Conservation (phyloP, 2,113 vertebrate genomes). For the Diadophis punctatus region DNA sequence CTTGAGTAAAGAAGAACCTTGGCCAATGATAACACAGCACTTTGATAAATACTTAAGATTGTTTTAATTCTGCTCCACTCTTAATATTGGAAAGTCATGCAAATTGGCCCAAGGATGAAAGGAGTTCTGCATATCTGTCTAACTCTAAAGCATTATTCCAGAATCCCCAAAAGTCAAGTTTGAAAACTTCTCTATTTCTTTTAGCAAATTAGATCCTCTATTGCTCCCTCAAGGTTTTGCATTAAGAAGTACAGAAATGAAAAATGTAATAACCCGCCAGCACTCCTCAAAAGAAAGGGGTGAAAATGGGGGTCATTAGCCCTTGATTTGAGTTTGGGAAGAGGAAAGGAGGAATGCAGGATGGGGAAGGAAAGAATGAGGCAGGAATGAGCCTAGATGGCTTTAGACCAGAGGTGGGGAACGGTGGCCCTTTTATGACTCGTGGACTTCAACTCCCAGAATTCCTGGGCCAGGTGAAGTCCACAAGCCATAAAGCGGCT, state of each 20-base stretch:
- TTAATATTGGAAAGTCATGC: background rate
- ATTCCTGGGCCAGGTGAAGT: no score
- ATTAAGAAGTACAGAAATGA: background rate
- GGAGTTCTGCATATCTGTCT: background rate
- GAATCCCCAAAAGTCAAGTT: background rate
- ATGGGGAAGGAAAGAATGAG: background rate
- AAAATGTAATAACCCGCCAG: background rate
- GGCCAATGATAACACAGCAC: background rate
- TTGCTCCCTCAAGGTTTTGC: conserved; percentile 7
- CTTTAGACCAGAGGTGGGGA: background rate
- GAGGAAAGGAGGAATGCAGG: background rate
- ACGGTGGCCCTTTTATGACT: background rate
- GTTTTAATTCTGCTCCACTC: background rate
- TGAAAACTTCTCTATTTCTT: background rate
- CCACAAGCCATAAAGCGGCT: background rate
- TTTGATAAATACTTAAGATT: background rate
- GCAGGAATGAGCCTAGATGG: background rate
- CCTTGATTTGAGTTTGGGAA: conserved; percentile 16
- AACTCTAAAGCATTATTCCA: background rate
- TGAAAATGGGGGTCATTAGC: conserved; percentile 9
- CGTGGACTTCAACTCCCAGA: background rate
- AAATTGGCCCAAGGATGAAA: background rate
- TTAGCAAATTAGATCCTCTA: background rate
- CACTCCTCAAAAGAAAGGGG: background rate
- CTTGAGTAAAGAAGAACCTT: background rate